Conservation (phyloP, 1,140 invertebrate genomes). For the Colletes latitarsis region DNA sequence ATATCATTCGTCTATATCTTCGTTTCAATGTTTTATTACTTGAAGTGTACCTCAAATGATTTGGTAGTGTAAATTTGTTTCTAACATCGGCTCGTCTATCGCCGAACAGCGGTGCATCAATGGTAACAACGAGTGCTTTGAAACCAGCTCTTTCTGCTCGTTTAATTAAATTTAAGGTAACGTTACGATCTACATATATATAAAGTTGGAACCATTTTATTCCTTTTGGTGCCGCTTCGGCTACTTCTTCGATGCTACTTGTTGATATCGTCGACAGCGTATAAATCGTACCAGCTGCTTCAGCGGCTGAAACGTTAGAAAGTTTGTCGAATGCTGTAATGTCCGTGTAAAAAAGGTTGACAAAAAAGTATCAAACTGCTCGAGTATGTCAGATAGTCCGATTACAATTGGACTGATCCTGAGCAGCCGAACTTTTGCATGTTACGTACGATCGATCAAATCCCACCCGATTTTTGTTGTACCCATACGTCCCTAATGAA, state of each 20-base stretch:
- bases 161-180: slow-evolving; percentile 88
- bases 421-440: no score
- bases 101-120: slow-evolving; percentile 94
- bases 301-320: slow-evolving; percentile 85
- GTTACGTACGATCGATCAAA: no score
- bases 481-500: no score
- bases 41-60: slow-evolving; percentile 86
- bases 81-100: slow-evolving; percentile 88
- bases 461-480: no score
- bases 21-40: neutral
- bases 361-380: no score
- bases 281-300: slow-evolving; percentile 87
- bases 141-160: slow-evolving; percentile 93
- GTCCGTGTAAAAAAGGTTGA: no score
- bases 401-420: no score
- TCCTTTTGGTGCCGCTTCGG: slow-evolving; percentile 86
- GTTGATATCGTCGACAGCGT: slow-evolving; percentile 94
- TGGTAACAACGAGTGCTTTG: slow-evolving; percentile 93
- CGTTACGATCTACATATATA: slow-evolving; percentile 90
- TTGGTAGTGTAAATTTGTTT: slow-evolving; percentile 92
- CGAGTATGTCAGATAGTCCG: no score
- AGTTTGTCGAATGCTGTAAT: neutral
- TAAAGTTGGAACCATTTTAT: slow-evolving; percentile 96
- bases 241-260: slow-evolving; percentile 93
- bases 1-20: neutral